A percentile compares a stretch with the other conserved stretches of the same genome.
Conservation (phyloP, 2,113 vertebrate species). For the Stigmatopora argus region DNA sequence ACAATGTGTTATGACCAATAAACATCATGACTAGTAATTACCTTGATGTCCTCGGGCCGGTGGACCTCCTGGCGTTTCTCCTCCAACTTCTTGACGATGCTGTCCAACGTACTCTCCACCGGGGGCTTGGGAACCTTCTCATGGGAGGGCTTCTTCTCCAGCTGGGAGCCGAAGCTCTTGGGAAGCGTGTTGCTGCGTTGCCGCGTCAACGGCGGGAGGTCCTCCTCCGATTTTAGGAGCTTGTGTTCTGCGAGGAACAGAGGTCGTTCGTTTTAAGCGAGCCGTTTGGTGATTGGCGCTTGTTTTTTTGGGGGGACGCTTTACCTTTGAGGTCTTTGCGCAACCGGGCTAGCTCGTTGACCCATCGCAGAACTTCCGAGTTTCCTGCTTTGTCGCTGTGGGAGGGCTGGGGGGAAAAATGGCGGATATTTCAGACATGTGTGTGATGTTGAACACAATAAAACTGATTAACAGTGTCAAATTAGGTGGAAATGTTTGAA, state of each 20-base stretch:
- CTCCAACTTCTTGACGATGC: slow-evolving; percentile 83
- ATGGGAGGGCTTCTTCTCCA: slow-evolving; percentile 81
- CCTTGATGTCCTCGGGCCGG: slow-evolving; percentile 93
- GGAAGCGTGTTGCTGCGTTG: slow-evolving; percentile 96
- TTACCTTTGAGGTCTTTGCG: slow-evolving; percentile 94
- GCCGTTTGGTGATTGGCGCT: neutral
- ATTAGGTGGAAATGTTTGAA: too few relatives aligned
- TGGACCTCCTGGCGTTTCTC: slow-evolving; percentile 84
- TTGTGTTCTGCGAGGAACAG: slow-evolving; percentile 74
- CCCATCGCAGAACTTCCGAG: slow-evolving; percentile 91
- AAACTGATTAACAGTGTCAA: too few relatives aligned
- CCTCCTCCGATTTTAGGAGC: slow-evolving; percentile 87
- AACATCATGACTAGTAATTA: slow-evolving; percentile 33
- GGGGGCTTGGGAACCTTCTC: slow-evolving; percentile 82
- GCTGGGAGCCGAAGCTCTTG: slow-evolving; percentile 94
- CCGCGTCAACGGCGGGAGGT: slow-evolving; percentile 81
- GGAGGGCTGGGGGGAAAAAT: slow-evolving; percentile 76
- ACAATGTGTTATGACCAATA: too few relatives aligned
- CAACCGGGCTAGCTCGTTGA: slow-evolving; percentile 89
- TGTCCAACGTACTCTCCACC: slow-evolving; percentile 82
- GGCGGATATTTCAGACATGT: neutral
- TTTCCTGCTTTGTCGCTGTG: slow-evolving; percentile 93
- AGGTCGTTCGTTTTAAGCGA: neutral
- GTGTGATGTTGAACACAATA: neutral
- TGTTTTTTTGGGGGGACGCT: neutral